These are phyloP conservation scores for Misgurnus mizolepis DNA, from an alignment of 2,113 vertebrate species.

Conservation along the genomic window DNA sequence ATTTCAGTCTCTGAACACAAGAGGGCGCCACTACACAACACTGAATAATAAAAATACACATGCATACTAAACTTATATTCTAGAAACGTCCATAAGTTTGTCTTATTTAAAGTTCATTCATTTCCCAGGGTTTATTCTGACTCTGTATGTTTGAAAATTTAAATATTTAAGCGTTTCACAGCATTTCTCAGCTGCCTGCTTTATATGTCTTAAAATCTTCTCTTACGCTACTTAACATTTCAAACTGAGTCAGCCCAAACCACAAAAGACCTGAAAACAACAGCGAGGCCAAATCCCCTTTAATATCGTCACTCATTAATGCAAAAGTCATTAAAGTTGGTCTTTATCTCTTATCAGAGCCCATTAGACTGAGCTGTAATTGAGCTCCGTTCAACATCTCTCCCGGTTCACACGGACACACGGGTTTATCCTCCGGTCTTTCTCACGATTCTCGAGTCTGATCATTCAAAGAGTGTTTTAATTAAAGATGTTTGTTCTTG, in stretches of 20 bases:
- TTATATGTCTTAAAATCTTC: slow-evolving; percentile 41
- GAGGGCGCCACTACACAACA: not conserved
- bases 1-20: not conserved
- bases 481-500: slow-evolving; percentile 80
- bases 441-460: not conserved
- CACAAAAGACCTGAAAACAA: slow-evolving; percentile 67
- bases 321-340: slow-evolving; percentile 78
- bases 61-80: not conserved
- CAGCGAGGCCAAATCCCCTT: slow-evolving; percentile 53
- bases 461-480: slow-evolving; percentile 73
- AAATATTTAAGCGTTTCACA: too few relatives aligned
- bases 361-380: slow-evolving; percentile 70
- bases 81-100: not conserved
- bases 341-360: slow-evolving; percentile 73
- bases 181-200: too few relatives aligned
- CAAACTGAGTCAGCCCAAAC: slow-evolving; percentile 34
- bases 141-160: too few relatives aligned
- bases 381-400: slow-evolving; percentile 60
- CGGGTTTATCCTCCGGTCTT: not conserved
- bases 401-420: slow-evolving; percentile 55
- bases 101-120: not conserved
- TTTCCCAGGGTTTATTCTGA: too few relatives aligned
- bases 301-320: slow-evolving; percentile 70
- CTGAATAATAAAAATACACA: too few relatives aligned
- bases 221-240: slow-evolving; percentile 49